phyloP scores from a whole-genome alignment of 2,797 vertebrate species.

The Lagorchestes hirsutus region DNA sequence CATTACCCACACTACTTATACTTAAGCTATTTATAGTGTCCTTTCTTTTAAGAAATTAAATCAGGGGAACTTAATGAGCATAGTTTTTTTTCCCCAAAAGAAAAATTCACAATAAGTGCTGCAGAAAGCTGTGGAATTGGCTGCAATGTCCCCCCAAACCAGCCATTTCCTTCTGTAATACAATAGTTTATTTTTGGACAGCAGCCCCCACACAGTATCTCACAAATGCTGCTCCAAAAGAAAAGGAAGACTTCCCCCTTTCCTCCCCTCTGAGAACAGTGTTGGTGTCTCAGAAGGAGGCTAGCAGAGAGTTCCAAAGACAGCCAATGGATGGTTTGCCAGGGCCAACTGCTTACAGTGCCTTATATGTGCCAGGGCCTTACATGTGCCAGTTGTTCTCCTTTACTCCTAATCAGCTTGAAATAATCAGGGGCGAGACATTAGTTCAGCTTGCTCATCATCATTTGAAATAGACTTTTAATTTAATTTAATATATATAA shows the following conservation, averaged over 20 bases:
- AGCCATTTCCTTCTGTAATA: slow-evolving; percentile 46
- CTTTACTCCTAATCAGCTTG: slow-evolving; percentile 23
- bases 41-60: slow-evolving; percentile 78
- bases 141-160: slow-evolving; percentile 66
- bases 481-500: no score
- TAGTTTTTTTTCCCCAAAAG: slow-evolving; percentile 64
- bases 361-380: not conserved
- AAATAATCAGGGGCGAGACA: slow-evolving; percentile 43
- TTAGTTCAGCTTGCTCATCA: slow-evolving; percentile 23
- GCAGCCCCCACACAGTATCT: slow-evolving; percentile 30
- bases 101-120: slow-evolving; percentile 72
- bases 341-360: slow-evolving; percentile 30
- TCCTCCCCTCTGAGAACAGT: slow-evolving; percentile 38
- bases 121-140: slow-evolving; percentile 40
- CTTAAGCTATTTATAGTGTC: slow-evolving; percentile 81
- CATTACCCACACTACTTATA: slow-evolving; percentile 68
- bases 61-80: slow-evolving; percentile 74
- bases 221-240: slow-evolving; percentile 60
- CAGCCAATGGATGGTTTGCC: not conserved
- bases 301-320: not conserved
- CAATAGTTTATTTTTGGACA: slow-evolving; percentile 68
- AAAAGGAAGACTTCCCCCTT: slow-evolving; percentile 51
- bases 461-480: not conserved
- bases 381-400: not conserved
- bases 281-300: not conserved